Evolutionary conservation across 2,797 vertebrate genomes (phyloP).

Genomic region (Lycodopsis pacificus): DNA sequence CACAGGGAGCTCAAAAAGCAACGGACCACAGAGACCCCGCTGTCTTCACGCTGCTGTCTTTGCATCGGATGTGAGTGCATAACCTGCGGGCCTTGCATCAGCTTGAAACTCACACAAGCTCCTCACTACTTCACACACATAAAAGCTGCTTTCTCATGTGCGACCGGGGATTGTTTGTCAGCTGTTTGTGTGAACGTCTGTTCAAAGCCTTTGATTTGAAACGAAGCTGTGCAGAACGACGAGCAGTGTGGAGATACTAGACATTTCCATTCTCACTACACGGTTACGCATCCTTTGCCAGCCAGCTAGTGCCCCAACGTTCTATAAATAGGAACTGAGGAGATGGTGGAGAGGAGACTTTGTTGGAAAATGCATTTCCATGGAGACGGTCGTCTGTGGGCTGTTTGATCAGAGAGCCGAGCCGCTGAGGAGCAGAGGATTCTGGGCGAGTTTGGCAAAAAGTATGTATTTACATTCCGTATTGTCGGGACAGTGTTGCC

Average conservation of each 20-base stretch:
- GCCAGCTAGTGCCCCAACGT: slow-evolving; percentile 45
- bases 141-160: slow-evolving; percentile 25
- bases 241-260: slow-evolving; percentile 45
- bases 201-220: slow-evolving; percentile 64
- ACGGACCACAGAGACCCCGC: slow-evolving; percentile 23
- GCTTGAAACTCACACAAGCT: slow-evolving; percentile 21
- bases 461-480: slow-evolving; percentile 37
- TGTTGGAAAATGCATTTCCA: slow-evolving; percentile 74
- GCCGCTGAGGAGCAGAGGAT: slow-evolving; percentile 21
- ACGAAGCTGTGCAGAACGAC: slow-evolving; percentile 35
- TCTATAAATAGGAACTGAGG: slow-evolving; percentile 76
- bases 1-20: slow-evolving; percentile 45
- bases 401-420: slow-evolving; percentile 26
- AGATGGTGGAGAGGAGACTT: slow-evolving; percentile 65
- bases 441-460: slow-evolving; percentile 29
- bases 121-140: slow-evolving; percentile 37
- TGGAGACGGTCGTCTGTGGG: slow-evolving; percentile 63
- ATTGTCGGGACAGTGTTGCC: slow-evolving; percentile 29
- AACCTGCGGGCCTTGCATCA: slow-evolving; percentile 31
- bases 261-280: slow-evolving; percentile 68
- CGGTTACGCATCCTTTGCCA: slow-evolving; percentile 67
- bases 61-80: background rate
- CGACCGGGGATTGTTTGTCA: slow-evolving; percentile 45
- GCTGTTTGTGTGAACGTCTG: slow-evolving; percentile 44
- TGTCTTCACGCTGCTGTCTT: slow-evolving; percentile 36